Evolutionary conservation across 2,797 vertebrate species (phyloP), one percentile per base, ranked within the genome.

Genomic region (Pipistrellus pygmaeus): DNA sequence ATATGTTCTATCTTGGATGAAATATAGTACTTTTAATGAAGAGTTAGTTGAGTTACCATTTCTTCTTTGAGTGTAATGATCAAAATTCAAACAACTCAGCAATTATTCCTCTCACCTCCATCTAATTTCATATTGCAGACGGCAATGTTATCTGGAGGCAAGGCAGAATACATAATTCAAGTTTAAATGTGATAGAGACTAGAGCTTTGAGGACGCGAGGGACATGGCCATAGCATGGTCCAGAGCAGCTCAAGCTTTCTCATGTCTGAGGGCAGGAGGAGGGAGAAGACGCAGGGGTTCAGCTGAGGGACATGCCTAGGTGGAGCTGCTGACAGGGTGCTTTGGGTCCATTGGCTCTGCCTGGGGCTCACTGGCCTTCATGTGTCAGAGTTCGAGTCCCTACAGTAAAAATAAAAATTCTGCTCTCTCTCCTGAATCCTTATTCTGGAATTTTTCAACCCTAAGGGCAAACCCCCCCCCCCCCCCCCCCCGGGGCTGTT

Each of bases 81-180:
- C 57, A 64, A 96, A 94, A 84, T 94, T 95, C 76, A 91, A 86
- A 82, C 80, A 96, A 96, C 68, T 88, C 80, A 96, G 78, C 80
- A 86, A 76, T 91, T 88, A 91, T 95, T 90, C 86, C 60, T 93
- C 80, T 96, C 64, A 91, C 57, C 75, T 91, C 86, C n/a, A 92
- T 95, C 84, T 94, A 85, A 91, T 94, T 95, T 96, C 76, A 55
- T 76, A 72, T 55, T 80, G 57, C 55, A 21, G 60, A 88, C 32
- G 64, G 85, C 89, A 90, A n/a, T 88, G 78, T 78, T 94, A 93
- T 92, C 83, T 78, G 77, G 68, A 88, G 35, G 82, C 68, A 90
- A 81, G 78, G 88, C 17, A 57, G 93, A 86, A 77, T 85, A 69
- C 60, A 87, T 91, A 84, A 96, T 91, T 95, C 73, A 87, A 64